A percentile compares a stretch with the other conserved stretches of the same genome.
Conservation (phyloP, 2,113 vertebrate genomes). For the Pachypanchax playfairii region DNA sequence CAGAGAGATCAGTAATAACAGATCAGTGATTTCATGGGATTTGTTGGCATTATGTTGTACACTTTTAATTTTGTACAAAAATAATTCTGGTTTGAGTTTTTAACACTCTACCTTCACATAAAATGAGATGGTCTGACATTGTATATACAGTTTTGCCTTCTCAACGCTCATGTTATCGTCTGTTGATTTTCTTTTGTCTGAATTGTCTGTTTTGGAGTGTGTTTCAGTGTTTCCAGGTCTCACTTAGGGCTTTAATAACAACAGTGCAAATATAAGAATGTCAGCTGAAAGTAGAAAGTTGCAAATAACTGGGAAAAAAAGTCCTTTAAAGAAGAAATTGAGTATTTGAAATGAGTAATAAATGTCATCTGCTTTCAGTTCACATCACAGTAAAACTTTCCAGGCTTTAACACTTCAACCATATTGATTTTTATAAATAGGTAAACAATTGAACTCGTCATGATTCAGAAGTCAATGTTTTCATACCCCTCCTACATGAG, state of each 20-base stretch:
- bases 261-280: not conserved
- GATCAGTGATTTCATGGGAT: slow-evolving; percentile 8
- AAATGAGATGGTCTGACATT: too few species aligned
- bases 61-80: not conserved
- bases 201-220: not conserved
- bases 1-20: too few species aligned
- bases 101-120: too few species aligned
- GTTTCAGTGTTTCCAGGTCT: slow-evolving; percentile 2
- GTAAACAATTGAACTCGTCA: slow-evolving; percentile 40
- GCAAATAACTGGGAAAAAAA: slow-evolving; percentile 8
- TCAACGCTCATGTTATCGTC: not conserved
- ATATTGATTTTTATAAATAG: slow-evolving; percentile 31
- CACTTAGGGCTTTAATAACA: not conserved
- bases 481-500: slow-evolving; percentile 23
- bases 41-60: not conserved
- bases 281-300: not conserved
- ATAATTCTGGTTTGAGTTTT: too few species aligned
- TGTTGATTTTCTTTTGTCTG: not conserved
- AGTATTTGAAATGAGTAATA: not conserved
- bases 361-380: slow-evolving; percentile 23
- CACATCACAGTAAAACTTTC: slow-evolving; percentile 31
- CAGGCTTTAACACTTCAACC: slow-evolving; percentile 62
- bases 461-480: slow-evolving; percentile 40
- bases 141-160: not conserved
- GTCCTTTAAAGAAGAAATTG: slow-evolving; percentile 1